Evolutionary conservation across 2,888 invertebrate genomes (phyloP).

Genomic region (Chymomyza fuscimana): DNA sequence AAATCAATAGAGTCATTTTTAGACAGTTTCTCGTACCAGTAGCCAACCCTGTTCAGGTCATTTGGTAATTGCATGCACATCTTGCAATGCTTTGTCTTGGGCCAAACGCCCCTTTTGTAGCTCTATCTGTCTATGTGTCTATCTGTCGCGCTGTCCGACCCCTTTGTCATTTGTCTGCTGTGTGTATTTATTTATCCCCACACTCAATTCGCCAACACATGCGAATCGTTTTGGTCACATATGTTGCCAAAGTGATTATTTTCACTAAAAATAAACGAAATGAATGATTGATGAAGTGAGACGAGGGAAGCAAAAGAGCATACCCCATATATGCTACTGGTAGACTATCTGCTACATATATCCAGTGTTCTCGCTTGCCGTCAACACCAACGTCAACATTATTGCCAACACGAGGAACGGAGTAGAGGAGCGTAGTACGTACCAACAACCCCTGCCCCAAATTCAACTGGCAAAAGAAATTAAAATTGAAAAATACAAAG

Average conservation of each 20-base stretch:
- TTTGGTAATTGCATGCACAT: conserved; percentile 63
- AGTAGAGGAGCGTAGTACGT: neutral
- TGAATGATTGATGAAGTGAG: conserved; percentile 71
- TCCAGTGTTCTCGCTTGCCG: conserved; percentile 32
- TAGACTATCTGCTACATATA: neutral
- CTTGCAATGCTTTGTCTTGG: conserved; percentile 20
- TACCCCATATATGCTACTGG: conserved; percentile 2
- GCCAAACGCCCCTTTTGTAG: conserved; percentile 17
- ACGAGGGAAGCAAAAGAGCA: conserved; percentile 53
- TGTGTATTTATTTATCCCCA: neutral
- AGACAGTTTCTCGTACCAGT: conserved; percentile 11
- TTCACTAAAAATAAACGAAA: conserved; percentile 71
- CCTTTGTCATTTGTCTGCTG: neutral
- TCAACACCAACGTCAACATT: conserved; percentile 28
- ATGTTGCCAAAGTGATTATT: conserved; percentile 71
- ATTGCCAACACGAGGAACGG: conserved; percentile 17
- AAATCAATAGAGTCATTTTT: conserved; percentile 63
- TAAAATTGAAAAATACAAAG: conserved; percentile 23
- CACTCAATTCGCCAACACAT: conserved; percentile 51
- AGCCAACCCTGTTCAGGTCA: conserved; percentile 37
- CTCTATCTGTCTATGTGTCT: conserved; percentile 39
- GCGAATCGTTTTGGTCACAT: conserved; percentile 62
- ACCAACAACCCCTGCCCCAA: conserved; percentile 6
- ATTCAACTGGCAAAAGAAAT: conserved; percentile 29
- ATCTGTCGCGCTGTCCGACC: conserved; percentile 20